Conservation (phyloP, 1,140 invertebrate genomes). For the Globodera rostochiensis region DNA sequence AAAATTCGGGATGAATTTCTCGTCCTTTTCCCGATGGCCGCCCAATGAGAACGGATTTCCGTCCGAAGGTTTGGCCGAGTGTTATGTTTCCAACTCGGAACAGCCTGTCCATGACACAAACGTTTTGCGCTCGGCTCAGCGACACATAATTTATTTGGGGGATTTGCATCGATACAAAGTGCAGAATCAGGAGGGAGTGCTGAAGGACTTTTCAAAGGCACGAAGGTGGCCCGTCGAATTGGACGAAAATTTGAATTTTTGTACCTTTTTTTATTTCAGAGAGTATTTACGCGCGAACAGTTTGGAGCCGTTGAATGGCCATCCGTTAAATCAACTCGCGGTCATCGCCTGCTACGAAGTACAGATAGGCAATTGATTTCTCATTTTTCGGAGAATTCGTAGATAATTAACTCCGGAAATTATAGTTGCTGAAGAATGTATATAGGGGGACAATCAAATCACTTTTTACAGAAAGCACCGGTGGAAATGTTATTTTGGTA, state of each 20-base stretch:
- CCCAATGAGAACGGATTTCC: neutral
- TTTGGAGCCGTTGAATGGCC: conserved; percentile 16
- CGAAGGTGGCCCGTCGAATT: neutral
- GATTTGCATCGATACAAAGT: conserved; percentile 27
- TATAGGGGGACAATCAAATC: too few relatives aligned
- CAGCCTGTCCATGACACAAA: conserved; percentile 5
- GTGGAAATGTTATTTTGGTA: conserved; percentile 26
- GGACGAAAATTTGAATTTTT: neutral
- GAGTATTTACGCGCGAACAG: conserved; percentile 11
- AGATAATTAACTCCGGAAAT: too few relatives aligned
- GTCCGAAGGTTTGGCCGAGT: conserved; percentile 8
- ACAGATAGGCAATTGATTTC: too few relatives aligned
- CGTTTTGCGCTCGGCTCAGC: conserved; percentile 18
- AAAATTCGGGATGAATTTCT: conserved; percentile 16
- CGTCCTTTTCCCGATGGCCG: neutral
- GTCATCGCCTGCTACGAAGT: conserved; percentile 18
- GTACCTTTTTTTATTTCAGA: neutral
- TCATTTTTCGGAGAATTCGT: neutral
- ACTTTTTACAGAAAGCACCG: conserved; percentile 9
- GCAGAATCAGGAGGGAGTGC: neutral
- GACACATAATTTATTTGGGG: conserved; percentile 17
- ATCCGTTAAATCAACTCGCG: conserved; percentile 23
- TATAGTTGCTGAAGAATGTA: too few relatives aligned
- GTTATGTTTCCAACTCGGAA: neutral
- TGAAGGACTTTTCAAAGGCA: conserved; percentile 6